These are phyloP conservation scores for Crenuchus spilurus DNA, from an alignment of 2,797 vertebrate species.

Conservation along the genomic window DNA sequence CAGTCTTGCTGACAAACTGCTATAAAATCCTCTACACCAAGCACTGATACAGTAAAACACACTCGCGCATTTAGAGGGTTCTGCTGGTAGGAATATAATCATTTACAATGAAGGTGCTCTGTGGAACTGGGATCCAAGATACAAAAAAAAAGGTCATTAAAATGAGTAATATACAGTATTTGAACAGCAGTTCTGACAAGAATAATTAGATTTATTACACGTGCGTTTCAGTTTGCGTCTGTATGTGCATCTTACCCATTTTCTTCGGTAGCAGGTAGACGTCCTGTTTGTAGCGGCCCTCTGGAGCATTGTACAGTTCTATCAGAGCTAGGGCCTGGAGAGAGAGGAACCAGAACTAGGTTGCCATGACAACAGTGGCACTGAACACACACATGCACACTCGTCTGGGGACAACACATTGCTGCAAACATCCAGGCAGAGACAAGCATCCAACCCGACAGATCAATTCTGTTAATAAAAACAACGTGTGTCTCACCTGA, in stretches of 20 bases:
- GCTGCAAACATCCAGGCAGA: slow-evolving; percentile 3
- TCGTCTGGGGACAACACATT: slow-evolving; percentile 19
- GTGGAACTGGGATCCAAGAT: too few relatives aligned
- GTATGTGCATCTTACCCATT: slow-evolving; percentile 85
- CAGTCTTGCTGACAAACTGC: slow-evolving; percentile 13
- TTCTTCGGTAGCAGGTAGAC: slow-evolving; percentile 96
- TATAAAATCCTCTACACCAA: background rate
- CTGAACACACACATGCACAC: background rate
- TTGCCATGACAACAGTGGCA: slow-evolving; percentile 55
- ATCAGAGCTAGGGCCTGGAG: slow-evolving; percentile 92
- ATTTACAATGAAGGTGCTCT: too few relatives aligned
- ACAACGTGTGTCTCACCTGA: slow-evolving; percentile 75
- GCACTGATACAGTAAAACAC: background rate
- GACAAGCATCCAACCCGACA: background rate
- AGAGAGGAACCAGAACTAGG: slow-evolving; percentile 41
- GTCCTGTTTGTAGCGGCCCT: slow-evolving; percentile 95
- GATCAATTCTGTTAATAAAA: slow-evolving; percentile 1
- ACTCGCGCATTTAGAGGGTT: background rate
- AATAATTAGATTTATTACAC: background rate
- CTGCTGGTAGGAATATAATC: too few relatives aligned
- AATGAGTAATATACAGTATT: too few relatives aligned
- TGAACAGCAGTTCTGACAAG: background rate
- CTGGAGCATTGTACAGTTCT: slow-evolving; percentile 94
- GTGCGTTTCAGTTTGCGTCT: too few relatives aligned
- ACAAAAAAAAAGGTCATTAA: too few relatives aligned